phyloP scores from a whole-genome alignment of 2,113 vertebrate species.

The Cyphomyrus discorhynchus region DNA sequence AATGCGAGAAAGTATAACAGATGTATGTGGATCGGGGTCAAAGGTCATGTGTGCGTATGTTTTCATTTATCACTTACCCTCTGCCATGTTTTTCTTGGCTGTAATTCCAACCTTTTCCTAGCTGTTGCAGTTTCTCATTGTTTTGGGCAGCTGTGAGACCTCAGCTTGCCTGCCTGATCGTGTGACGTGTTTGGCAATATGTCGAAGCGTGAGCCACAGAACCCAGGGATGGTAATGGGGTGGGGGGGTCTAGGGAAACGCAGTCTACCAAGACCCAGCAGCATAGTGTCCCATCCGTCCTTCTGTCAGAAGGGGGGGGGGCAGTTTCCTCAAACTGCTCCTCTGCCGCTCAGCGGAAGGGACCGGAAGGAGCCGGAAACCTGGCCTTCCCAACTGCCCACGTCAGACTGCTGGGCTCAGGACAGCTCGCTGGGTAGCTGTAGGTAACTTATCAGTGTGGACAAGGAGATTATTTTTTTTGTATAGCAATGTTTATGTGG shows the following conservation, averaged over 20 bases:
- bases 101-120: background rate
- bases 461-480: background rate
- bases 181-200: background rate
- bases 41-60: background rate
- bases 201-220: background rate
- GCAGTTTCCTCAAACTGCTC: background rate
- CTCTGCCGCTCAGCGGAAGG: background rate
- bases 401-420: background rate
- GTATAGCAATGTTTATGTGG: constrained; percentile 28
- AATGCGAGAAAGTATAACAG: background rate
- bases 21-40: background rate
- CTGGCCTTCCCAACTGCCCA: background rate
- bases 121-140: background rate
- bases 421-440: background rate
- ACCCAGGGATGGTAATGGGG: background rate
- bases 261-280: background rate
- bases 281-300: background rate
- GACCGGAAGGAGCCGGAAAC: background rate
- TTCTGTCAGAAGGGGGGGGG: background rate
- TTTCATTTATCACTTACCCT: background rate
- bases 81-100: background rate
- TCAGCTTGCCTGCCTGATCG: background rate
- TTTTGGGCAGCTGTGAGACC: background rate
- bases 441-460: background rate
- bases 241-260: background rate